Evolutionary conservation across 2,113 vertebrate species (phyloP).

Genomic region (Illadopsis cleaveri): DNA sequence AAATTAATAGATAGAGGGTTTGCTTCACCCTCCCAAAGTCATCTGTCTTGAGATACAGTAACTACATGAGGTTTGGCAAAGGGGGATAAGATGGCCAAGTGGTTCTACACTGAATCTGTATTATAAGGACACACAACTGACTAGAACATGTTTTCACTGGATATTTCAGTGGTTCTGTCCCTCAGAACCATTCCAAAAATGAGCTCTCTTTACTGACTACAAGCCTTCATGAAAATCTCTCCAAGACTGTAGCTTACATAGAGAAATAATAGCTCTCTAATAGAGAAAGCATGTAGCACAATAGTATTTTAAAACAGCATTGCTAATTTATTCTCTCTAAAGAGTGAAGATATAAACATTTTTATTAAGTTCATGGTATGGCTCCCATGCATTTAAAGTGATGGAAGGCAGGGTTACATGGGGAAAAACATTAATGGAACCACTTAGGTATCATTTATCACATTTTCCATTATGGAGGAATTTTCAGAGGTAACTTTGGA

Average conservation of each 20-base stretch:
- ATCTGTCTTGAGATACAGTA: slow-evolving; percentile 19
- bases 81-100: slow-evolving; percentile 2
- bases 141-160: not conserved
- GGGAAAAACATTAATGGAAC: not conserved
- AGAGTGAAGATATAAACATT: not conserved
- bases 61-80: not conserved
- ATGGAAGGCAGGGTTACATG: fast-evolving
- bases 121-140: not conserved
- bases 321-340: not conserved
- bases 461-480: not conserved
- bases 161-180: not conserved
- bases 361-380: not conserved
- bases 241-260: not conserved
- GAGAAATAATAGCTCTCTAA: not conserved
- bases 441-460: not conserved
- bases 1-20: slow-evolving; percentile 1
- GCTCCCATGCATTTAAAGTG: not conserved
- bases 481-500: not conserved
- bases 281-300: not conserved
- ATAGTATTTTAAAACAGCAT: not conserved
- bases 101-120: not conserved
- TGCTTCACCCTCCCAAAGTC: not conserved
- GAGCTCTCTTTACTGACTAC: not conserved
- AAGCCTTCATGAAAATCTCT: not conserved
- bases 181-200: not conserved